Percentiles rank a stretch among this genome's conserved stretches.
Evolutionary conservation across 2,888 invertebrate genomes (phyloP).

Genomic region (Crossocerus cetratus): DNA sequence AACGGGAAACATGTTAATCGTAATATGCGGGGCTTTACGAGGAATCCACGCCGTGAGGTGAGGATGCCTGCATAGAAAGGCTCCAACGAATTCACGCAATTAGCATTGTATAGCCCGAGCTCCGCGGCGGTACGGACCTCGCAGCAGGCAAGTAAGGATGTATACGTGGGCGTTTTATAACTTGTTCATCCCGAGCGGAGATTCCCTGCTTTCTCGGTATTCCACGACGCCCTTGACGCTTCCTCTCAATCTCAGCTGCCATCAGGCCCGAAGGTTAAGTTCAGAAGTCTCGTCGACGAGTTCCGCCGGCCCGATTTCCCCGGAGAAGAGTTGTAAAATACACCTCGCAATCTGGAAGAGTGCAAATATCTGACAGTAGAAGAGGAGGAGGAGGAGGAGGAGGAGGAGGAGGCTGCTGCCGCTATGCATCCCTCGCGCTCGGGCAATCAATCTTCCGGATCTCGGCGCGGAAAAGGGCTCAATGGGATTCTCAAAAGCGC

Average conservation of each 20-base stretch:
- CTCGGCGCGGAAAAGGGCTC: background rate
- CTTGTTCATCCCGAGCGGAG: conserved; percentile 9
- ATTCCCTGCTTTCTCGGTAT: conserved; percentile 21
- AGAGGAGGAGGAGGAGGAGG: background rate
- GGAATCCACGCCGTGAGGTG: background rate
- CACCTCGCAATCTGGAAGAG: conserved; percentile 36
- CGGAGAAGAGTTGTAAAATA: conserved; percentile 33
- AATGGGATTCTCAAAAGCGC: background rate
- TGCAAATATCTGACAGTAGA: conserved; percentile 7
- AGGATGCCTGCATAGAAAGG: background rate
- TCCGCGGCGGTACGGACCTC: background rate
- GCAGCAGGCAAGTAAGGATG: background rate
- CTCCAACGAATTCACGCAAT: conserved; percentile 23
- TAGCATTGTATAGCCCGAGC: conserved; percentile 4
- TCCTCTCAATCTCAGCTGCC: conserved; percentile 15
- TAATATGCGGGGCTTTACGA: conserved; percentile 6
- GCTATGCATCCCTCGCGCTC: background rate
- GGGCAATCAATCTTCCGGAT: conserved; percentile 1
- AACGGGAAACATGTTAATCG: conserved; percentile 14
- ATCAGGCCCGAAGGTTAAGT: conserved; percentile 5
- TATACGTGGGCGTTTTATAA: conserved; percentile 21
- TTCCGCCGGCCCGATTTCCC: conserved; percentile 25
- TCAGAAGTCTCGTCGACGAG: conserved; percentile 18
- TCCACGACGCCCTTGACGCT: conserved; percentile 14
- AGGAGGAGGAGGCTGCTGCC: background rate